Percentiles rank a stretch among this genome's conserved stretches.
phyloP scores from a whole-genome alignment of 2,113 vertebrate genomes.

The Paradisaea rubra region DNA sequence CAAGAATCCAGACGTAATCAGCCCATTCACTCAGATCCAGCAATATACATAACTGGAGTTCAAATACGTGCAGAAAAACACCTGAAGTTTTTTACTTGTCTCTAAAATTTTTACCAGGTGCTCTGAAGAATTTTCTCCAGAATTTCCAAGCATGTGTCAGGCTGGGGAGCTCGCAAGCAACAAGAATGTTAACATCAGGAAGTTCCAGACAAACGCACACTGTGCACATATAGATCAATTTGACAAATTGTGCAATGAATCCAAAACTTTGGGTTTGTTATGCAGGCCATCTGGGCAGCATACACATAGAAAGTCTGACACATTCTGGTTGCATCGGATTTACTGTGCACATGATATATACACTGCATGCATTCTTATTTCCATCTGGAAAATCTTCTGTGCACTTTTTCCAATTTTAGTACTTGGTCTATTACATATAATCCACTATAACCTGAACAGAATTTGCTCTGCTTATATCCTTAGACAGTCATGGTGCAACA shows the following conservation, averaged over 20 bases:
- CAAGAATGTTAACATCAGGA: slow-evolving; percentile 31
- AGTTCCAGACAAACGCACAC: slow-evolving; percentile 34
- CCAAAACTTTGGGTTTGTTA: slow-evolving; percentile 51
- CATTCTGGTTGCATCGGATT: slow-evolving; percentile 41
- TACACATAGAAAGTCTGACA: slow-evolving; percentile 51
- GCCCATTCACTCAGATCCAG: neutral
- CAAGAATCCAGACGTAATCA: neutral
- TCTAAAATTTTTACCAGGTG: neutral
- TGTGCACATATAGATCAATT: slow-evolving; percentile 29
- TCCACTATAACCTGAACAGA: neutral
- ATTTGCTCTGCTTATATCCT: neutral
- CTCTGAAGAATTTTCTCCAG: neutral
- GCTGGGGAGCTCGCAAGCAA: neutral
- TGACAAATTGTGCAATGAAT: slow-evolving; percentile 36
- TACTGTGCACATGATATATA: slow-evolving; percentile 9
- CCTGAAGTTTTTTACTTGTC: neutral
- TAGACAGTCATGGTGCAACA: neutral
- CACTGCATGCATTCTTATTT: slow-evolving; percentile 29
- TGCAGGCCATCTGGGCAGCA: slow-evolving; percentile 63
- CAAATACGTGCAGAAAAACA: neutral
- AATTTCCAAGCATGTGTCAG: slow-evolving; percentile 40
- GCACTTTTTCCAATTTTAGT: slow-evolving; percentile 22
- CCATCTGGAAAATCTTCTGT: slow-evolving; percentile 58
- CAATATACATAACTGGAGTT: neutral
- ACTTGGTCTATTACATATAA: neutral